phyloP scores from a whole-genome alignment of 2,113 vertebrate genomes.

The Motacilla alba region DNA sequence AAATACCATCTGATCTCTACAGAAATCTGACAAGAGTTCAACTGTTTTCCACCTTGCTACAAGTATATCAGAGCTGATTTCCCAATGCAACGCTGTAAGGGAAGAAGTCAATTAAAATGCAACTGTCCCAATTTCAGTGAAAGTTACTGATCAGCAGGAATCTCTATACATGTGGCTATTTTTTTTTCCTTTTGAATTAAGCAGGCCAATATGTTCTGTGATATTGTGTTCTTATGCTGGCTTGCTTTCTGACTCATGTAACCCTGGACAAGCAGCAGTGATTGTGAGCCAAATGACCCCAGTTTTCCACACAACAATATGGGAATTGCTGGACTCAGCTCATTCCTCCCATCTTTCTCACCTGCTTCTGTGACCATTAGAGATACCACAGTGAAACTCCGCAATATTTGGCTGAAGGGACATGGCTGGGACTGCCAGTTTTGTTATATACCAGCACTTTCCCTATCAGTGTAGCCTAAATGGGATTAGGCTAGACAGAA shows the following conservation, averaged over 20 bases:
- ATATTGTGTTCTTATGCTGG: not conserved
- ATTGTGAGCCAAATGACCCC: not conserved
- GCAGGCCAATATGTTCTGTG: not conserved
- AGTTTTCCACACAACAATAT: not conserved
- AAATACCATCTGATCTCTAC: constrained; percentile 70
- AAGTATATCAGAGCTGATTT: constrained; percentile 47
- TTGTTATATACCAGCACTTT: not conserved
- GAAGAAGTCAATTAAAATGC: constrained; percentile 71
- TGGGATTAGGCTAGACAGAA: not conserved
- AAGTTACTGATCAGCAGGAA: constrained; percentile 66
- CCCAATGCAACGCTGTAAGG: constrained; percentile 57
- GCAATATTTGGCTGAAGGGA: not conserved
- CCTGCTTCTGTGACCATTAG: not conserved
- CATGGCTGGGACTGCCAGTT: not conserved
- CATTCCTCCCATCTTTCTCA: not conserved
- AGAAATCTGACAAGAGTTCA: constrained; percentile 62
- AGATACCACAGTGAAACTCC: not conserved
- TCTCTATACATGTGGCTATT: constrained; percentile 29
- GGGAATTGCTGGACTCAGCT: not conserved
- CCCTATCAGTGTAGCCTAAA: not conserved
- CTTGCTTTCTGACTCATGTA: not conserved
- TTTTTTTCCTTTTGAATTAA: not conserved
- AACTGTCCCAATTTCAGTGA: constrained; percentile 69
- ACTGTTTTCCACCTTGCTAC: constrained; percentile 60
- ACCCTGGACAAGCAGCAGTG: not conserved